These are phyloP conservation scores for Thalpophila matura DNA, from an alignment of 2,888 invertebrate genomes.

Conservation along the genomic window DNA sequence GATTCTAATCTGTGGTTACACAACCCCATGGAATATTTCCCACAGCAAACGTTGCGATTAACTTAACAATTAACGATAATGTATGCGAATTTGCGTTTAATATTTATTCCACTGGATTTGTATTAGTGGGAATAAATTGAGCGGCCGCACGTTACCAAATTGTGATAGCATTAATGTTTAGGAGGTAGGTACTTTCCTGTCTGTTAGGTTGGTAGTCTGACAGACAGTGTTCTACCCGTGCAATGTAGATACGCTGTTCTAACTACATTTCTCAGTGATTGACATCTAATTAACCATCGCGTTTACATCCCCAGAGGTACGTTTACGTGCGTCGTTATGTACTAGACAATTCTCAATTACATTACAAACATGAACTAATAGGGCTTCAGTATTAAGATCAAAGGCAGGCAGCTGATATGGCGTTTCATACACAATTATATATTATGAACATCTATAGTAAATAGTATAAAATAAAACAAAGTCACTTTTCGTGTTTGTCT, in stretches of 20 bases:
- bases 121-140: conserved; percentile 33
- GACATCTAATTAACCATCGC: conserved; percentile 53
- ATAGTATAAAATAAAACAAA: no score
- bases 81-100: conserved; percentile 43
- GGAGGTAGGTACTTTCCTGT: conserved; percentile 5
- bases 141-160: conserved; percentile 10
- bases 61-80: conserved; percentile 56
- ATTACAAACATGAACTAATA: conserved; percentile 8
- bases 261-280: conserved; percentile 53
- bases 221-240: conserved; percentile 30
- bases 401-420: conserved; percentile 21
- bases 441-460: conserved; percentile 23
- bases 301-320: conserved; percentile 35
- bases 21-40: conserved; percentile 37
- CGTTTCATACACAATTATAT: conserved; percentile 15
- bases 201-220: conserved; percentile 10
- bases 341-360: conserved; percentile 38
- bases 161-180: conserved; percentile 27
- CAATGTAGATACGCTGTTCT: conserved; percentile 36
- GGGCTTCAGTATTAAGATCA: conserved; percentile 3
- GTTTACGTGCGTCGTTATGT: conserved; percentile 14
- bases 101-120: conserved; percentile 41
- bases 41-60: conserved; percentile 40
- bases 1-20: conserved; percentile 52
- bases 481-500: no score